Conservation (phyloP, 2,888 invertebrate species). For the Drosophila parthenogenetica region DNA sequence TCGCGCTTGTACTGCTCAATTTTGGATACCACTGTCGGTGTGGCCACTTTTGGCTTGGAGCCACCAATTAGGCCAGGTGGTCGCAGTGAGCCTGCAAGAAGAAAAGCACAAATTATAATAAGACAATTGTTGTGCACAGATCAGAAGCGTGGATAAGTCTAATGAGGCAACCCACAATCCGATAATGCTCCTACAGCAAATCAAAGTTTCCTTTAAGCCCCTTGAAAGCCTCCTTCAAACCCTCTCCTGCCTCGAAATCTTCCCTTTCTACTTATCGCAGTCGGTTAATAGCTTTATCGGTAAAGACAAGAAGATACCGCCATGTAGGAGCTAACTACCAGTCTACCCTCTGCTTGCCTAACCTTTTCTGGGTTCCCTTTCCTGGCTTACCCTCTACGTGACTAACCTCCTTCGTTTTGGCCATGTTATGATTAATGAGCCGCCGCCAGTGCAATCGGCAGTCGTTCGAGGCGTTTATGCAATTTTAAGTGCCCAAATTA, state of each 20-base stretch:
- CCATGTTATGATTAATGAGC: slow-evolving; percentile 82
- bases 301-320: slow-evolving; percentile 13
- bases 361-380: no score
- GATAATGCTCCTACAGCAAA: no score
- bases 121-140: slow-evolving; percentile 17
- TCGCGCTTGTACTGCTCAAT: slow-evolving; percentile 99
- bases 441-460: slow-evolving; percentile 56
- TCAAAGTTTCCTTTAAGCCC: no score
- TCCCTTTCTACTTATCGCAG: slow-evolving; percentile 49
- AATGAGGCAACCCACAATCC: slow-evolving; percentile 19
- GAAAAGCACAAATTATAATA: slow-evolving; percentile 27
- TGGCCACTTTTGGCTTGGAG: slow-evolving; percentile 99
- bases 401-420: slow-evolving; percentile 37
- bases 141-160: not conserved
- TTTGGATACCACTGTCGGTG: slow-evolving; percentile 98
- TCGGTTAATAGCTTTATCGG: slow-evolving; percentile 82
- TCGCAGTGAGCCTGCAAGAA: slow-evolving; percentile 91
- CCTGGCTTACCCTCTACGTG: no score
- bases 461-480: slow-evolving; percentile 63
- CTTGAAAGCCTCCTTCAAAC: not conserved
- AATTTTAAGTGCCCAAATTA: slow-evolving; percentile 81
- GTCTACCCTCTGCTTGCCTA: slow-evolving; percentile 1
- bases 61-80: slow-evolving; percentile 97
- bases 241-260: no score
- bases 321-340: no score